Percentiles rank a stretch among this genome's conserved stretches.
phyloP scores from a whole-genome alignment of 64 coral and sea anemone genomes.

The Pocillopora verrucosa region DNA sequence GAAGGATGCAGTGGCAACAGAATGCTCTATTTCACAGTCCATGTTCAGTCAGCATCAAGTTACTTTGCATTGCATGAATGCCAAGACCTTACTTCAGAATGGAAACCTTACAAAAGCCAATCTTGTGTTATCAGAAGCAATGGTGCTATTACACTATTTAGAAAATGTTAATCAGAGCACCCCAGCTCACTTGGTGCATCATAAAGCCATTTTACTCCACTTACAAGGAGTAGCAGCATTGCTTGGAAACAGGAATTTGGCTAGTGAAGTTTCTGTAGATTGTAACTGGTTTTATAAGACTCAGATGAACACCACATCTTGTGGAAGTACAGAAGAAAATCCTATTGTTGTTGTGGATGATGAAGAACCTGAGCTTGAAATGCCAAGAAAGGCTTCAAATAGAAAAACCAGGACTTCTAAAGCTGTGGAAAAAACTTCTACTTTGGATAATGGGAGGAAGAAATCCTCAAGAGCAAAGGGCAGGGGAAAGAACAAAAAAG shows the following conservation, averaged over 20 bases:
- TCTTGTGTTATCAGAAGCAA: slow-evolving; percentile 16
- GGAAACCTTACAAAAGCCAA: slow-evolving; percentile 36
- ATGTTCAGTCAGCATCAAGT: slow-evolving; percentile 48
- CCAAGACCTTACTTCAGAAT: slow-evolving; percentile 8
- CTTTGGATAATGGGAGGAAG: background rate
- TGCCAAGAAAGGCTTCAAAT: slow-evolving; percentile 20
- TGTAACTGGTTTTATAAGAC: background rate
- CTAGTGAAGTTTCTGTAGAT: background rate
- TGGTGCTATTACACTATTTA: background rate
- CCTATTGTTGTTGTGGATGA: background rate
- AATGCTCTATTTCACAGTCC: background rate
- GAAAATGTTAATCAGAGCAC: background rate
- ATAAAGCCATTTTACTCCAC: slow-evolving; percentile 28
- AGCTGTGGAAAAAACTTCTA: background rate
- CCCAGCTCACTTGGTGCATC: background rate
- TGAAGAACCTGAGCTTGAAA: slow-evolving; percentile 16
- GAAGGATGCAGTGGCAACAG: background rate
- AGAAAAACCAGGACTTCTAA: background rate
- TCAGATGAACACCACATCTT: background rate
- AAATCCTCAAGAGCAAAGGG: slow-evolving; percentile 32
- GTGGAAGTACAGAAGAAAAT: background rate
- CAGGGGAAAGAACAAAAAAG: slow-evolving; percentile 47
- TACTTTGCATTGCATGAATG: slow-evolving; percentile 20
- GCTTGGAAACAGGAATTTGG: background rate
- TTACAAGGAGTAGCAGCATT: slow-evolving; percentile 9